Base-by-base conservation (phyloP, 1,140 invertebrate genomes). In the Drosophila watanabei region DNA sequence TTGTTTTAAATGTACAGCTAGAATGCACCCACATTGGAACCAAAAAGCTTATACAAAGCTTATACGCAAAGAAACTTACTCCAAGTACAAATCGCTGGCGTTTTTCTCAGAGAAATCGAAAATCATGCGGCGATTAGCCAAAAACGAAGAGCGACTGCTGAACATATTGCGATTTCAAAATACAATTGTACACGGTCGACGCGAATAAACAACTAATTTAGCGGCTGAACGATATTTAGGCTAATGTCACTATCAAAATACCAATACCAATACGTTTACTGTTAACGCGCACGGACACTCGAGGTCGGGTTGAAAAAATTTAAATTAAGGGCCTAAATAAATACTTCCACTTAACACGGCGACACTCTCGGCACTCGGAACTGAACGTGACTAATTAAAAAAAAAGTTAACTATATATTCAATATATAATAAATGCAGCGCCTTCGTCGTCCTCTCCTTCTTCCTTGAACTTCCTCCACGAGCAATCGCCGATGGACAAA, bases 81-180 rank as follows among this genome's bases (percentile, higher is more conserved):
- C 91, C 57, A 92, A 61, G 63, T 88, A 92, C 24, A 89, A 58
- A 52, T 92, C 86, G 46, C 43, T 75, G n/a, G 56, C 73, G 30
- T 49, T 82, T 48, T 92, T 92, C 30, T 88, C 91, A 8, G 91
- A 87, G 58, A 92, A 92, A 92, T 92, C 91, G 64, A 92, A 92
- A 66, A 92, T 92, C 76, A 92, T 88, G 41, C 91, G 86, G 68
- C 91, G 91, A 88, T 92, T 91, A 52, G 79, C 91, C 75, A 89
- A 58, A 75, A 90, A 82, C 52, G 86, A 85, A 72, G 81, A 57
- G 69, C 83, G 81, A 66, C 75, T 92, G 52, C 66, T 85, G 71
- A 91, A 91, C 91, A 92, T 87, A 60, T 54, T 66, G 46, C 18
- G n/a, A 60, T 68, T 30, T 68, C 56, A 35, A 75, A 70, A 45